phyloP scores from a whole-genome alignment of 1,140 invertebrate species.

The Sitobion miscanthi region DNA sequence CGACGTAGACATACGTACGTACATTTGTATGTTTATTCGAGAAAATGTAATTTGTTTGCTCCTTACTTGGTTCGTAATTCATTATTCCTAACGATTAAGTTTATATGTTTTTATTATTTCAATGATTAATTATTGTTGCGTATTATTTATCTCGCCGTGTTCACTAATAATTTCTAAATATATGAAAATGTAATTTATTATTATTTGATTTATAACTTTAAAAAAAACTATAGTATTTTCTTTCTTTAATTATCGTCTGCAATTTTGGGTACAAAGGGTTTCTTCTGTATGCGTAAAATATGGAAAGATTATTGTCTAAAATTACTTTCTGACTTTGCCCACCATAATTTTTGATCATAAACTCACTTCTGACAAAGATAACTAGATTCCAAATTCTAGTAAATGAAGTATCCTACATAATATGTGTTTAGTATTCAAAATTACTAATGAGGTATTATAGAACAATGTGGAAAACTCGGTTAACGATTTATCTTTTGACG shows the following conservation, averaged over 20 bases:
- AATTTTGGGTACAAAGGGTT: neutral
- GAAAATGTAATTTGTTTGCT: neutral
- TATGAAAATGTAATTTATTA: neutral
- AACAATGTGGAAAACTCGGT: neutral
- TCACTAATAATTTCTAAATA: neutral
- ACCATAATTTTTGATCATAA: neutral
- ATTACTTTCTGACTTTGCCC: neutral
- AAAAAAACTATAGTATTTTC: neutral
- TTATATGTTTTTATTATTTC: neutral
- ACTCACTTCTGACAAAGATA: neutral
- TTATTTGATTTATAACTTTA: neutral
- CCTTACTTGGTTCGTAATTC: neutral
- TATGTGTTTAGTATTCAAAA: neutral
- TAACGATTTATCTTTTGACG: neutral
- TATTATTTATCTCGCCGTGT: neutral
- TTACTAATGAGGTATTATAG: neutral
- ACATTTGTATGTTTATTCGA: neutral
- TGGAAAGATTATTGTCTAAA: constrained; percentile 12
- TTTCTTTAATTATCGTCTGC: neutral
- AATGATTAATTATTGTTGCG: neutral
- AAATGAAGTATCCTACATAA: neutral
- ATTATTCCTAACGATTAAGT: neutral
- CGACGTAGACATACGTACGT: too few relatives aligned
- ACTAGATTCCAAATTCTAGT: neutral
- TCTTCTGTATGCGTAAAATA: constrained; percentile 11